phyloP scores from a whole-genome alignment of 2,797 vertebrate species.

The Gambusia yucatana region DNA sequence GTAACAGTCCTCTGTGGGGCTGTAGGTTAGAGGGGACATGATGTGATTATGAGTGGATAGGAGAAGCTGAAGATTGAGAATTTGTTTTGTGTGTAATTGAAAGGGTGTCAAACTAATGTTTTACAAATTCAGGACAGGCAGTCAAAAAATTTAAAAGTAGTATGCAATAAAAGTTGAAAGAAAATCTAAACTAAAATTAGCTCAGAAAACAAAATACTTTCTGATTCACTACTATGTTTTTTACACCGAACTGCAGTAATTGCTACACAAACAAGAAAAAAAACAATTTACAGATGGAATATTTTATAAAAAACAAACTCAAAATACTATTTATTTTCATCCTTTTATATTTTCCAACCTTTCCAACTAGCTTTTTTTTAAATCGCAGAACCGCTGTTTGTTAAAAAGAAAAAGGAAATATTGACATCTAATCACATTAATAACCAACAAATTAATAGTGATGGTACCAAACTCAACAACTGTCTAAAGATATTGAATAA shows the following conservation, averaged over 20 bases:
- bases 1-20: slow-evolving; percentile 70
- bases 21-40: slow-evolving; percentile 49
- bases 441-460: neutral
- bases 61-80: slow-evolving; percentile 13
- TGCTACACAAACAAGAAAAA: neutral
- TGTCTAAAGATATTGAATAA: neutral
- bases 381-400: neutral
- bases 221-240: neutral
- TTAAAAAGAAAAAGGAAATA: neutral
- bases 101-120: slow-evolving; percentile 20
- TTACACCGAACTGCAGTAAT: neutral
- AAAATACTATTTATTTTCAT: neutral
- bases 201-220: neutral
- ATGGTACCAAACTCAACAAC: neutral
- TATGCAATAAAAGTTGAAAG: neutral
- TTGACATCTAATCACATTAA: neutral
- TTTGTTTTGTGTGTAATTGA: slow-evolving; percentile 33
- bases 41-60: slow-evolving; percentile 25
- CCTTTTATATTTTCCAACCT: neutral
- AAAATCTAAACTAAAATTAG: neutral
- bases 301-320: neutral
- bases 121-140: neutral
- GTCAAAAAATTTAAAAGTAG: neutral
- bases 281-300: neutral
- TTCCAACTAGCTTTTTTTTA: neutral